Evolutionary conservation across 2,888 invertebrate species (phyloP).

Genomic region (Mythimna albipuncta): DNA sequence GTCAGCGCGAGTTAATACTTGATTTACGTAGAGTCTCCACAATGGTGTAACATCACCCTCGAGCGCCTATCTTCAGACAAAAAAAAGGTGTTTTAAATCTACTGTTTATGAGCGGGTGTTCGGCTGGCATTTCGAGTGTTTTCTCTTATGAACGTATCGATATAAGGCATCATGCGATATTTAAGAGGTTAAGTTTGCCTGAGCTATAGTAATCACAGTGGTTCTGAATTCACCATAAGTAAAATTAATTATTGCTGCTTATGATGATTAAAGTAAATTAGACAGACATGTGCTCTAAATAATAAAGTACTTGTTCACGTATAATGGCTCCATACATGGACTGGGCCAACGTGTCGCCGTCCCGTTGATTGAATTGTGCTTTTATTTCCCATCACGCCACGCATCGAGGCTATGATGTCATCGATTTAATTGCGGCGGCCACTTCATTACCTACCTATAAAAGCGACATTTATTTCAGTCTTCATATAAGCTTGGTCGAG

Average conservation of each 20-base stretch:
- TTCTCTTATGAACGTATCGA: too few relatives aligned
- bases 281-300: constrained; percentile 30
- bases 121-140: too few relatives aligned
- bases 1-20: background rate
- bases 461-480: constrained; percentile 78
- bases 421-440: constrained; percentile 86
- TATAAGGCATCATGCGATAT: too few relatives aligned
- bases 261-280: constrained; percentile 14
- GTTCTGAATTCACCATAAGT: background rate
- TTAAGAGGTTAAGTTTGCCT: background rate
- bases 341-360: constrained; percentile 64
- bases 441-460: constrained; percentile 84
- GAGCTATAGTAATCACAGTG: background rate
- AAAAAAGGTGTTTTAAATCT: too few relatives aligned
- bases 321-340: constrained; percentile 55
- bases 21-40: background rate
- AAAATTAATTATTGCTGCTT: background rate
- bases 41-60: too few relatives aligned
- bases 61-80: too few relatives aligned
- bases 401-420: constrained; percentile 85
- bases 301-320: constrained; percentile 49
- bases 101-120: too few relatives aligned
- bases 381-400: constrained; percentile 84
- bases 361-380: constrained; percentile 84
- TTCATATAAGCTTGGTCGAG: constrained; percentile 70